A percentile compares a stretch with the other conserved stretches of the same genome.
phyloP scores from a whole-genome alignment of 2,113 vertebrate genomes.

The Tauraco erythrolophus region DNA sequence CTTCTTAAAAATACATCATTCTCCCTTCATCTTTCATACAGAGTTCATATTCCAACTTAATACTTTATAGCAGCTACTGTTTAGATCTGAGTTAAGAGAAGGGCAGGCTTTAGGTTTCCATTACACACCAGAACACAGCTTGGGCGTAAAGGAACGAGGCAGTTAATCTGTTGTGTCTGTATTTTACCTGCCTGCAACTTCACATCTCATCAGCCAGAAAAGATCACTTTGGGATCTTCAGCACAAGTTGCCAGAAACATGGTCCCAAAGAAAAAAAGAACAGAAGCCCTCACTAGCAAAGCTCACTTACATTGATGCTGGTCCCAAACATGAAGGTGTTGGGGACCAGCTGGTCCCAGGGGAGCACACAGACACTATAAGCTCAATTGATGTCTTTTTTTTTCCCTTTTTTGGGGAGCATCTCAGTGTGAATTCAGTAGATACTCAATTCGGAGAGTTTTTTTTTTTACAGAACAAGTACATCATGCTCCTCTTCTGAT shows the following conservation, averaged over 20 bases:
- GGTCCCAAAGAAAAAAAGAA: neutral
- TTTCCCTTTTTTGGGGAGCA: accelerated
- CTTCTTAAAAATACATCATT: slow-evolving; percentile 75
- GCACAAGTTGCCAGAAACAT: neutral
- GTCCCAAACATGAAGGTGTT: neutral
- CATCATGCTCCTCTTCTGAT: neutral
- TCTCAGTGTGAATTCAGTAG: neutral
- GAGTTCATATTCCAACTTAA: slow-evolving; percentile 39
- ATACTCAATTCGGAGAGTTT: neutral
- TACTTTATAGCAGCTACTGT: slow-evolving; percentile 75
- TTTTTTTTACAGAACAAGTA: neutral
- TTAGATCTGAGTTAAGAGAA: slow-evolving; percentile 40
- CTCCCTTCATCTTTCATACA: slow-evolving; percentile 67
- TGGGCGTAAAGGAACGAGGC: neutral
- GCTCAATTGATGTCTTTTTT: neutral
- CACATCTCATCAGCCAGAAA: neutral
- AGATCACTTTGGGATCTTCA: neutral
- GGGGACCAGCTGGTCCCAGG: neutral
- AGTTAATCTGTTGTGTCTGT: neutral
- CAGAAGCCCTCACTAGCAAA: neutral
- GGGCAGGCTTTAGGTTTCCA: slow-evolving; percentile 61
- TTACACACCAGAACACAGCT: neutral
- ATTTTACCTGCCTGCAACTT: slow-evolving; percentile 2
- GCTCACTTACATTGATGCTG: neutral
- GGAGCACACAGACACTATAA: neutral